Evolutionary conservation across 2,888 invertebrate species (phyloP).

Genomic region (Serrognathus titanus): DNA sequence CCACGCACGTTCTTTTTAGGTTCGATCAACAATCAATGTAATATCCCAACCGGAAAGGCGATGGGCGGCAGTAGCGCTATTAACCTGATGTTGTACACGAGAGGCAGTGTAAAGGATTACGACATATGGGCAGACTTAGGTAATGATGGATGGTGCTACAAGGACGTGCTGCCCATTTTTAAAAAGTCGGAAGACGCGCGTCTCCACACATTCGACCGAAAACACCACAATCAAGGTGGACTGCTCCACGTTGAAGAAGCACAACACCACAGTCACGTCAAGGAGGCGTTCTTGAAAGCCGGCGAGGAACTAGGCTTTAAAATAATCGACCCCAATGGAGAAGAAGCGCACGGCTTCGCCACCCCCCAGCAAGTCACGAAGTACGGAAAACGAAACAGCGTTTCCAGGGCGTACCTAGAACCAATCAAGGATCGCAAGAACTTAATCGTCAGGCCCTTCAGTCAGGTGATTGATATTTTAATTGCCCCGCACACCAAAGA

Average conservation of each 20-base stretch:
- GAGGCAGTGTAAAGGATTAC: constrained; percentile 70
- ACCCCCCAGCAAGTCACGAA: constrained; percentile 62
- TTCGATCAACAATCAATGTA: constrained; percentile 34
- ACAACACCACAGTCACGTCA: constrained; percentile 17
- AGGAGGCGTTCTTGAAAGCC: constrained; percentile 56
- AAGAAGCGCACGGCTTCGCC: constrained; percentile 60
- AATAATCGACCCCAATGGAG: constrained; percentile 60
- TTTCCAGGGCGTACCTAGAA: constrained; percentile 64
- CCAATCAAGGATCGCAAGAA: constrained; percentile 57
- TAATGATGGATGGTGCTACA: constrained; percentile 71
- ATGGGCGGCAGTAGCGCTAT: constrained; percentile 78
- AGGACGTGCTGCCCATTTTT: constrained; percentile 71
- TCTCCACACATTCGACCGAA: constrained; percentile 55
- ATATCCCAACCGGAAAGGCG: constrained; percentile 60
- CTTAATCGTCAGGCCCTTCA: constrained; percentile 58
- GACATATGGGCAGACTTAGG: constrained; percentile 72
- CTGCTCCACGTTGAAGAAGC: constrained; percentile 53
- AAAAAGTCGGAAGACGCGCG: constrained; percentile 72
- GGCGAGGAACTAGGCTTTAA: constrained; percentile 60
- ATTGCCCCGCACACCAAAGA: constrained; percentile 59
- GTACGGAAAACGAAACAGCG: constrained; percentile 65
- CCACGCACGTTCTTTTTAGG: constrained; percentile 22
- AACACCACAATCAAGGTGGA: constrained; percentile 57
- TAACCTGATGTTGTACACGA: constrained; percentile 78
- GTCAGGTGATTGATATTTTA: constrained; percentile 58